Conservation (phyloP, 2,888 invertebrate species). For the Anticlea derivata region DNA sequence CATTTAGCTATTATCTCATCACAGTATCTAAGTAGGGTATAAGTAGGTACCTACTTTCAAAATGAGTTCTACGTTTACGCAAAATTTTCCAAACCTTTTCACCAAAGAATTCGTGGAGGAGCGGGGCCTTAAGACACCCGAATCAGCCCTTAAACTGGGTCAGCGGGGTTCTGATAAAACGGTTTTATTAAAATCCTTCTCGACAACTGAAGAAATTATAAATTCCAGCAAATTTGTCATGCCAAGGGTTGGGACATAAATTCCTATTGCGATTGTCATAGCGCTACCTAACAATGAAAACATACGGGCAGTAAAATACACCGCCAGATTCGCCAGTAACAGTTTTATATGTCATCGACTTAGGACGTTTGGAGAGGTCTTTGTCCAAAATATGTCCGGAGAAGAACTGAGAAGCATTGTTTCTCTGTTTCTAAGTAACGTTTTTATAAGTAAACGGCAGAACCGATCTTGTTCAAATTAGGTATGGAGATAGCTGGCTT, state of each 20-base stretch:
- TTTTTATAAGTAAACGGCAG: too few relatives aligned
- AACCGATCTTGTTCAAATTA: too few relatives aligned
- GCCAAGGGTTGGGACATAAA: slow-evolving; percentile 46
- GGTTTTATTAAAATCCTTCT: slow-evolving; percentile 31
- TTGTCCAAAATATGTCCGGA: too few relatives aligned
- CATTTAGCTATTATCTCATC: not conserved
- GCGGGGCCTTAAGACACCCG: slow-evolving; percentile 9
- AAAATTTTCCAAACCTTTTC: slow-evolving; percentile 9
- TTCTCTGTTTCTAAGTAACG: too few relatives aligned
- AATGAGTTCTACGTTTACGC: not conserved
- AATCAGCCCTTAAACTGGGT: slow-evolving; percentile 16
- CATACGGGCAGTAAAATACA: slow-evolving; percentile 29
- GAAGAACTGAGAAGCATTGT: too few relatives aligned
- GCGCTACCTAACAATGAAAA: slow-evolving; percentile 28
- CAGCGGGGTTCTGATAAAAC: slow-evolving; percentile 21
- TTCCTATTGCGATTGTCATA: slow-evolving; percentile 47
- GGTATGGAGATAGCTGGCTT: too few relatives aligned
- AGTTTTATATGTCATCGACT: too few relatives aligned
- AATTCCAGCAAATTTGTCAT: slow-evolving; percentile 49
- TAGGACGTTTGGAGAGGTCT: too few relatives aligned
- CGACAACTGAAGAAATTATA: slow-evolving; percentile 38
- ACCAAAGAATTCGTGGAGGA: slow-evolving; percentile 8
- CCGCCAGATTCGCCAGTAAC: too few relatives aligned
- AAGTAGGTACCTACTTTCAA: not conserved
- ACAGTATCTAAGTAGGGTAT: not conserved